Percentiles rank a stretch among this genome's conserved stretches.
These are phyloP conservation scores for Antheraea assamensis DNA, from an alignment of 2,888 invertebrate species.

Conservation along the genomic window DNA sequence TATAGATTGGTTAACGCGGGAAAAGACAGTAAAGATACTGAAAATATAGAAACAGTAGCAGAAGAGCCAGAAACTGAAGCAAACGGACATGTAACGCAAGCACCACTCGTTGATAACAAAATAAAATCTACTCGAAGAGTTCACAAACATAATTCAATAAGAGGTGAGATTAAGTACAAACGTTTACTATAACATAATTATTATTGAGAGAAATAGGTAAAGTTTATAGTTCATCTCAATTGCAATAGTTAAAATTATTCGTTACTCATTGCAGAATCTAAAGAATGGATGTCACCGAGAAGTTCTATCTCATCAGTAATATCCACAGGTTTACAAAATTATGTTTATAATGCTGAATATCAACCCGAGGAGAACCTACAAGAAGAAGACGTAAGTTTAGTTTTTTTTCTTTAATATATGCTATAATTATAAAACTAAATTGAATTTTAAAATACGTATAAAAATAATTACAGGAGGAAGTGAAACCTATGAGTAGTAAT, in stretches of 20 bases:
- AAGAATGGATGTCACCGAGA: conserved; percentile 75
- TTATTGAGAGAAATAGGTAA: not conserved
- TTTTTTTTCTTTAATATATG: not conserved
- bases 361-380: conserved; percentile 58
- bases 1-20: conserved; percentile 86
- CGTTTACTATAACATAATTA: not conserved
- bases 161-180: conserved; percentile 49
- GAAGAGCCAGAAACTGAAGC: conserved; percentile 60
- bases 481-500: conserved; percentile 67
- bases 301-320: conserved; percentile 71
- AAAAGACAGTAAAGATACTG: conserved; percentile 66
- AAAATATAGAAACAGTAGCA: conserved; percentile 60
- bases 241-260: not conserved
- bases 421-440: not conserved
- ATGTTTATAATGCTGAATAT: conserved; percentile 59
- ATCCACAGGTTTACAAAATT: conserved; percentile 67
- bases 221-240: too few relatives aligned
- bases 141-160: conserved; percentile 64
- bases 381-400: conserved; percentile 42
- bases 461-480: conserved; percentile 41
- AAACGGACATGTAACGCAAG: conserved; percentile 40
- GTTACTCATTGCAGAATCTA: conserved; percentile 53
- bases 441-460: not conserved
- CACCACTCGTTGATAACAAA: conserved; percentile 54
- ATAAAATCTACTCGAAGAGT: conserved; percentile 60